Evolutionary conservation across 2,888 invertebrate species (phyloP), one percentile per base, ranked within the genome.

Genomic region (Pinctada fucata): DNA sequence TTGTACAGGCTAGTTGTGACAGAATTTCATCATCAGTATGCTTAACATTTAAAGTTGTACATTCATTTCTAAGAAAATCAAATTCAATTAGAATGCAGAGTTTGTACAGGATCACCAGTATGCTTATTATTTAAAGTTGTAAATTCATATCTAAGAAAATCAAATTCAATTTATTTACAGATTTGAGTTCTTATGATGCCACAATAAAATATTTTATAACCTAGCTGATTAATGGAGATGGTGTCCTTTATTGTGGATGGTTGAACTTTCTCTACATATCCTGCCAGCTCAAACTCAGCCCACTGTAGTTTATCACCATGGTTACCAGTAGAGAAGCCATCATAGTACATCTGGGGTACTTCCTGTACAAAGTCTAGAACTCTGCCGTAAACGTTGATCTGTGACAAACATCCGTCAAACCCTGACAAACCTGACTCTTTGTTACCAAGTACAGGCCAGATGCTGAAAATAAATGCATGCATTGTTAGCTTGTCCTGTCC

Each of bases 261-360:
- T 51, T 52, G n/a, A 16, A 71, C 31, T 16, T 52, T 71, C 5
- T 31, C 51, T 45, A 71, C 71, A 71, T 31, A 45, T 16, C 71
- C 71, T 10, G 3, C 6, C 10, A 71, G 52, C 45, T 71, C 71
- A 16, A 71, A 71, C 52, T 71, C 71, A 0, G 10, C 52, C 71
- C 71, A 71, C 10, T 71, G 71, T 31, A 71, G n/a, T 16, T 51
- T 5, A 31, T 71, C 71, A 31, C 71, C 71, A 16, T 13, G 52
- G 6, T 5, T 3, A 2, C 31, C 52, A 16, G 8, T 52, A 16
- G 31, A 13, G 31, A 71, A 71, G 2, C 50, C 5, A 13, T 71
- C 10, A 3, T 6, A 52, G 45, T 51, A 51, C 50, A 51, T 51
- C 13, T 31, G 13, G 2, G 71, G 51, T 0, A 71, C 8, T 16